Evolutionary conservation across 2,113 vertebrate genomes (phyloP).

Genomic region (Myrmecophaga tridactyla): DNA sequence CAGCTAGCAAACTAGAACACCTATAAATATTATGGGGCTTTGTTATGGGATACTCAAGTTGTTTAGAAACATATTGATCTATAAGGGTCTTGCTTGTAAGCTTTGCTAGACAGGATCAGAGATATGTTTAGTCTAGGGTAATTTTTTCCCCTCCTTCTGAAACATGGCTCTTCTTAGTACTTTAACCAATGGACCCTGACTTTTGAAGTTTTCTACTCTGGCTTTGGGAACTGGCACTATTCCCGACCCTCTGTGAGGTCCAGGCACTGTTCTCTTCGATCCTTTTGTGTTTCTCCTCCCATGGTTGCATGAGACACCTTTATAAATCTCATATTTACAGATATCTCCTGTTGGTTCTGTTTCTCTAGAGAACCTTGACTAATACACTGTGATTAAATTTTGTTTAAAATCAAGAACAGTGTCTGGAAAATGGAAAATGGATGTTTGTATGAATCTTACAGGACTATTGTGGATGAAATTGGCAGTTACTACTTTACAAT

Average conservation of each 20-base stretch:
- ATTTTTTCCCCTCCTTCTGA: background rate
- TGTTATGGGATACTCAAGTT: background rate
- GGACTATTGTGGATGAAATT: background rate
- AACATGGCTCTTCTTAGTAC: background rate
- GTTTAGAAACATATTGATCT: background rate
- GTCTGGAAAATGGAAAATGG: background rate
- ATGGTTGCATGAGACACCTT: too few species aligned
- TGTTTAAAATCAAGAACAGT: slow-evolving; percentile 24
- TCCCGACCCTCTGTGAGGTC: background rate
- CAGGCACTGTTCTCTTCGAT: background rate
- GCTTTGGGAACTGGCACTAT: background rate
- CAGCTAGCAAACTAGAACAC: too few species aligned
- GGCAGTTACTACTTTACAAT: background rate
- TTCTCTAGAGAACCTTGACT: too few species aligned
- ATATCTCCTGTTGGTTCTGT: too few species aligned
- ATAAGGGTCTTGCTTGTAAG: background rate
- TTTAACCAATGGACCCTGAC: background rate
- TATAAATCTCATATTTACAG: too few species aligned
- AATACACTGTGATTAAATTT: background rate
- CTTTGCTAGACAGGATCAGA: background rate
- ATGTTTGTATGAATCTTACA: background rate
- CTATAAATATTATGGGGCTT: background rate
- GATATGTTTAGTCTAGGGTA: background rate
- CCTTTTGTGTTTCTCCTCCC: background rate
- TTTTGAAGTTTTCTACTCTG: background rate